These are phyloP conservation scores for Caenorhabditis imperialis DNA, from an alignment of 2,888 invertebrate genomes.

Conservation along the genomic window DNA sequence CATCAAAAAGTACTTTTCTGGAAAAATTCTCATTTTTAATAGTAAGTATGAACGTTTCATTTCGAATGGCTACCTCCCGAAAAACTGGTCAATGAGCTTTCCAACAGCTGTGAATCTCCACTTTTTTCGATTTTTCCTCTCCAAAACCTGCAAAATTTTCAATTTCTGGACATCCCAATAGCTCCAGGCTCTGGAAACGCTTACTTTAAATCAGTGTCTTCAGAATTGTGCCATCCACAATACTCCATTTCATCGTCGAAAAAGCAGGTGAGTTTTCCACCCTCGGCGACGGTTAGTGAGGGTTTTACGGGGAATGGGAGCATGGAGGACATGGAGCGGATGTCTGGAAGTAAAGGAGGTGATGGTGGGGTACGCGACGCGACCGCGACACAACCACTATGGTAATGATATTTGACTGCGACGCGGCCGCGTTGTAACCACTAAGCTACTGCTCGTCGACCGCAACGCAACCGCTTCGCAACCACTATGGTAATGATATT, in stretches of 20 bases:
- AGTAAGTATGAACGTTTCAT: too few species aligned
- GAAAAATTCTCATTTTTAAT: not conserved
- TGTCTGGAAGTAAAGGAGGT: too few species aligned
- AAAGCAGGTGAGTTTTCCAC: constrained; percentile 69
- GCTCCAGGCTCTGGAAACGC: not conserved
- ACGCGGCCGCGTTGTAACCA: too few species aligned
- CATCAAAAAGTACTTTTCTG: constrained; percentile 58
- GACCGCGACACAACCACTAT: too few species aligned
- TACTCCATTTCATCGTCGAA: constrained; percentile 70
- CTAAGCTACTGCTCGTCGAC: too few species aligned
- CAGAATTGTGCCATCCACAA: constrained; percentile 71
- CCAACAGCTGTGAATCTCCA: constrained; percentile 67
- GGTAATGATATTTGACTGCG: too few species aligned
- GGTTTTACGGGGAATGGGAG: constrained; percentile 42
- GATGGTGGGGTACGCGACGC: too few species aligned
- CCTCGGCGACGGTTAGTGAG: constrained; percentile 53
- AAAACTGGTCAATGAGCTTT: constrained; percentile 53
- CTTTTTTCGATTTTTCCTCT: constrained; percentile 65
- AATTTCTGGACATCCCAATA: not conserved
- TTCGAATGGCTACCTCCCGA: not conserved
- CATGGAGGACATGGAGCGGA: constrained; percentile 28
- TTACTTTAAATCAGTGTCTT: constrained; percentile 33
- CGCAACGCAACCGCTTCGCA: too few species aligned
- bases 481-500: too few species aligned
- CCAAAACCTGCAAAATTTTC: constrained; percentile 59